These are phyloP conservation scores for Sesia apiformis DNA, from an alignment of 2,888 invertebrate species.

Conservation along the genomic window DNA sequence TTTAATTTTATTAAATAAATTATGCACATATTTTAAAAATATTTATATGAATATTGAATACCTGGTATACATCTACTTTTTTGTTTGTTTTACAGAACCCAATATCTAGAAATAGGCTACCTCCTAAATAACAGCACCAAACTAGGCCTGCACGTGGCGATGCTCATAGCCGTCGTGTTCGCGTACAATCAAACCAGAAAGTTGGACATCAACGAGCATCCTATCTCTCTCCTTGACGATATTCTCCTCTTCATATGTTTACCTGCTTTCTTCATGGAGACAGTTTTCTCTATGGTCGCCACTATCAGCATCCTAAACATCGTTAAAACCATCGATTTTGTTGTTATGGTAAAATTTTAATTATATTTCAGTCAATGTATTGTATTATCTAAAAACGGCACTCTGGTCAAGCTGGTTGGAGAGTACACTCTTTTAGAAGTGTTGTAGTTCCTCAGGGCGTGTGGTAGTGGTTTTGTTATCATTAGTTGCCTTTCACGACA, in stretches of 20 bases:
- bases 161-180: slow-evolving; percentile 74
- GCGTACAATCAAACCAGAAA: slow-evolving; percentile 78
- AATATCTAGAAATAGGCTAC: slow-evolving; percentile 58
- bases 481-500: no score
- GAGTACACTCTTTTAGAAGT: no score
- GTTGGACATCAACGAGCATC: slow-evolving; percentile 78
- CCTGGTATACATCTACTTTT: no score
- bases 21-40: no score
- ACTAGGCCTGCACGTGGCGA: slow-evolving; percentile 65
- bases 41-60: no score
- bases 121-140: slow-evolving; percentile 68
- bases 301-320: slow-evolving; percentile 70
- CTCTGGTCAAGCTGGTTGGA: no score
- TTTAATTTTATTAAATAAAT: no score
- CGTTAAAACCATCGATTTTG: slow-evolving; percentile 64
- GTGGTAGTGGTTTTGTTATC: no score
- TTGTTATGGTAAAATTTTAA: slow-evolving; percentile 65
- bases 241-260: slow-evolving; percentile 81
- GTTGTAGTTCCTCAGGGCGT: no score
- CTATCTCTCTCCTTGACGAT: slow-evolving; percentile 79
- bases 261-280: slow-evolving; percentile 82
- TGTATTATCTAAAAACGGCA: not conserved
- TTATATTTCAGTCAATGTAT: not conserved
- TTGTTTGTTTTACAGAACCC: slow-evolving; percentile 41
- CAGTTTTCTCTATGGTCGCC: slow-evolving; percentile 80